A percentile compares a stretch with the other conserved stretches of the same genome.
Evolutionary conservation across 2,888 invertebrate species (phyloP).

Genomic region (Drepanosiphum platanoidis): DNA sequence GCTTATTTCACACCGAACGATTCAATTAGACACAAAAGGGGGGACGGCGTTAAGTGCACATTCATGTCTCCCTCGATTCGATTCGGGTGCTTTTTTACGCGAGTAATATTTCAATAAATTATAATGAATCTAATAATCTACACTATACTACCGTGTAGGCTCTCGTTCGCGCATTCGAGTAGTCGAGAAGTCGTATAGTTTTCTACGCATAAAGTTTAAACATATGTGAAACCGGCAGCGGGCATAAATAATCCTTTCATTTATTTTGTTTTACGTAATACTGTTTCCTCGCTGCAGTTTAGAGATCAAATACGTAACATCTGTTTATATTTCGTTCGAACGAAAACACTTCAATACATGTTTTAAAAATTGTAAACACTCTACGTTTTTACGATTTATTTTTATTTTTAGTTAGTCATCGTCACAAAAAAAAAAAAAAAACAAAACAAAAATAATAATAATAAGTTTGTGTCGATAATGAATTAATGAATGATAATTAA

Average conservation of each 20-base stretch:
- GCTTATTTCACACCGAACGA: not conserved
- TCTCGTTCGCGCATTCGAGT: not conserved
- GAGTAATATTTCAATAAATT: conserved; percentile 7
- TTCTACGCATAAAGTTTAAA: not conserved
- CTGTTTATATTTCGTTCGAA: too few relatives aligned
- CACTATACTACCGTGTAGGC: not conserved
- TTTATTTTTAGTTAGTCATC: too few relatives aligned
- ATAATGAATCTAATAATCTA: not conserved
- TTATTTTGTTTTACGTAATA: not conserved
- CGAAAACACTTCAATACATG: not conserved
- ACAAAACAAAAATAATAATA: too few relatives aligned
- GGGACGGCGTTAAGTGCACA: conserved; percentile 36
- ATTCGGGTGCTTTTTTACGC: conserved; percentile 8
- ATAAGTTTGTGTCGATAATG: too few relatives aligned
- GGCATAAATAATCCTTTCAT: not conserved
- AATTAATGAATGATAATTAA: too few relatives aligned
- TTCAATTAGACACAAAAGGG: conserved; percentile 18
- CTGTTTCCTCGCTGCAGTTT: not conserved
- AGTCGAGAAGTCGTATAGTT: conserved; percentile 4
- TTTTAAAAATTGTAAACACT: not conserved
- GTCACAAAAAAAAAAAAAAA: too few relatives aligned
- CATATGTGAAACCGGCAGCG: not conserved
- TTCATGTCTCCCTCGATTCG: conserved; percentile 27
- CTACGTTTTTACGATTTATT: too few relatives aligned
- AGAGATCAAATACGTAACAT: not conserved